Base-by-base conservation (phyloP, 2,797 vertebrate species). In the Amazona ochrocephala region DNA sequence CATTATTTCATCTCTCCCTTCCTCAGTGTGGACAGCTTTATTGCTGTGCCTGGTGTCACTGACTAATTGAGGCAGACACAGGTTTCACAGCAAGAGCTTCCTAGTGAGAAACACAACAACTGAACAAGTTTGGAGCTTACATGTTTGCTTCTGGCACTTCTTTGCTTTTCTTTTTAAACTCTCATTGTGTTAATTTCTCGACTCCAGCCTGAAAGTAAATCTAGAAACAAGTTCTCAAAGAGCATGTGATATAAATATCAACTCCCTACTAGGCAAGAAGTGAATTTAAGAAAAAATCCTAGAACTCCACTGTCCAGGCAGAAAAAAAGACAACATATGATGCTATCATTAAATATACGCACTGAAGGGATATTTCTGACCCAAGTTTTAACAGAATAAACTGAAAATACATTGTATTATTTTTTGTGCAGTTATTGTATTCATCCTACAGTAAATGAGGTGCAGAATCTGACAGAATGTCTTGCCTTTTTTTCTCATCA, bases 201-300 rank as follows among this genome's bases (percentile, higher is more conserved):
- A 68, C 21, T 93, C 29, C 11, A 81, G n/a, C 37, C 90, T 92
- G 72, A 65, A 94, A 75, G 60, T 53, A n/a, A 94, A 76, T 82
- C 32, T 84, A 48, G 56, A 94, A 94, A 80, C 20, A 73, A 89
- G 21, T 50, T 85, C 70, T 92, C 62, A 66, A 70, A 89, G 44
- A 92, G 34, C 77, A 30, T 60, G 51, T 60, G 29, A 85, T 87
- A 93, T 30, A 92, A 90, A 93, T 88, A 85, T 60, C 13, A 24
- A 87, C 41, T 82, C 53, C 29, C 48, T 61, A 3, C 23, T 47
- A 70, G 53, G 44, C 32, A 89, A 47, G 48, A 74, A 61, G 32
- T 50, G 26, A 78, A 78, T 80, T 90, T n/a, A 42, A 85, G 47
- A 51, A 60, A 79, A 91, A 90, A 10, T 1, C n/a, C n/a, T 48